Evolutionary conservation across 2,888 invertebrate species (phyloP).

Genomic region (Camptogramma bilineatum): DNA sequence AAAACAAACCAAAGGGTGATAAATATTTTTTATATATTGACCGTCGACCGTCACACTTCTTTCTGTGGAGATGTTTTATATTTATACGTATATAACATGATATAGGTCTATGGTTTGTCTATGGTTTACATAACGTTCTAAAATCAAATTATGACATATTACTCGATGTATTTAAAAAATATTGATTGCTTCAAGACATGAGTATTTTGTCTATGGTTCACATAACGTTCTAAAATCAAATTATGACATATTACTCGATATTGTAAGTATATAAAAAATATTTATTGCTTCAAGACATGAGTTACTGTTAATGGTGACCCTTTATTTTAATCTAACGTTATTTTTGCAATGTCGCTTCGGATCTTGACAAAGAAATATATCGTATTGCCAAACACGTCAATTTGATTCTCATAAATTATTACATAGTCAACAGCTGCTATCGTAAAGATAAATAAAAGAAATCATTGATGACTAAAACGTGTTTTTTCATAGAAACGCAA

Average conservation of each 20-base stretch:
- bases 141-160: background rate
- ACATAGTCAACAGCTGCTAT: slow-evolving; percentile 17
- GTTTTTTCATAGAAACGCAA: slow-evolving; percentile 36
- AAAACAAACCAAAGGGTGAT: background rate
- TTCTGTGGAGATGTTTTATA: too few species aligned
- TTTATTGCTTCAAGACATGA: too few species aligned
- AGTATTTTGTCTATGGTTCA: background rate
- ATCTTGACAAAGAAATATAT: background rate
- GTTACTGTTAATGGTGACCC: too few species aligned
- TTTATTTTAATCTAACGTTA: too few species aligned
- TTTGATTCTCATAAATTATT: slow-evolving; percentile 7
- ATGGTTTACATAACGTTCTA: background rate
- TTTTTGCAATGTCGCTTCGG: background rate
- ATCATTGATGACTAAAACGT: slow-evolving; percentile 38
- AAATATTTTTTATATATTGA: background rate
- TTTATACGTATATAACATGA: too few species aligned
- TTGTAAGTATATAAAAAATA: too few species aligned
- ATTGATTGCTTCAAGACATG: too few species aligned
- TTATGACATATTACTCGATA: too few species aligned
- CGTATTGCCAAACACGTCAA: background rate
- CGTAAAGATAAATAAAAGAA: slow-evolving; percentile 32
- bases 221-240: background rate
- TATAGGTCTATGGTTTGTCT: background rate
- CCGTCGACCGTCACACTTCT: too few species aligned
- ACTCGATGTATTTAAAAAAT: too few species aligned